Evolutionary conservation across 2,113 vertebrate genomes (phyloP), one percentile per base, ranked within the genome.

Genomic region (Empidonax alnorum): DNA sequence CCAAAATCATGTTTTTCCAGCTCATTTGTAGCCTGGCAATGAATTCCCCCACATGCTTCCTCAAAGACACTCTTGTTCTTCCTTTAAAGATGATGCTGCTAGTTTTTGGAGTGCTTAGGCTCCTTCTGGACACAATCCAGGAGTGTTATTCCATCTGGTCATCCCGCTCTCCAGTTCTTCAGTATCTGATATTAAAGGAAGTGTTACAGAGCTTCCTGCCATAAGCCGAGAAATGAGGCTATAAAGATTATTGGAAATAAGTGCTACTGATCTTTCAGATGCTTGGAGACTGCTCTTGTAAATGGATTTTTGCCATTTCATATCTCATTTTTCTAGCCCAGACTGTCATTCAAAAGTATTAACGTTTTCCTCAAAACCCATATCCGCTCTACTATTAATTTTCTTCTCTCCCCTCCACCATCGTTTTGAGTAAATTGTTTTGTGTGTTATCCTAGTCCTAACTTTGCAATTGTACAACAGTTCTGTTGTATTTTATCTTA

Each of bases 1-100:
- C 12, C 11, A 37, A 73, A 92, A 62, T 15, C 0, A 0, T 27
- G 9, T 2, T 90, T 85, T 69, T 66, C 21, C 35, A 41, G 3
- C 23, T 65, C 44, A 55, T 9, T 10, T 11, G 10, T 44, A 28
- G 39, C 39, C 10, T 61, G 35, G 13, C 6, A 14, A 23, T 88
- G 33, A 69, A 74, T 74, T 62, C 4, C 11, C 18, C 3, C 7
- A 33, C 0, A 0, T 14, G 5, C 23, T 23, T 74, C 14, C 27
- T 84, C 6, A 62, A 30, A 67, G 27, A 24, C 15, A 50, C 2
- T 5, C 12, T 74, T 79, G 13, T 8, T 7, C 9, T 27, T 86
- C 8, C 6, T 53, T 77, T 41, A 50, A 55, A 56, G 44, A 17
- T 9, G n/a, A 7, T 76, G n/a, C 9, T 87, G 5, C 9, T 61